Evolutionary conservation across 2,888 invertebrate species (phyloP), one percentile per base, ranked within the genome.

Genomic region (Colletes collaris): DNA sequence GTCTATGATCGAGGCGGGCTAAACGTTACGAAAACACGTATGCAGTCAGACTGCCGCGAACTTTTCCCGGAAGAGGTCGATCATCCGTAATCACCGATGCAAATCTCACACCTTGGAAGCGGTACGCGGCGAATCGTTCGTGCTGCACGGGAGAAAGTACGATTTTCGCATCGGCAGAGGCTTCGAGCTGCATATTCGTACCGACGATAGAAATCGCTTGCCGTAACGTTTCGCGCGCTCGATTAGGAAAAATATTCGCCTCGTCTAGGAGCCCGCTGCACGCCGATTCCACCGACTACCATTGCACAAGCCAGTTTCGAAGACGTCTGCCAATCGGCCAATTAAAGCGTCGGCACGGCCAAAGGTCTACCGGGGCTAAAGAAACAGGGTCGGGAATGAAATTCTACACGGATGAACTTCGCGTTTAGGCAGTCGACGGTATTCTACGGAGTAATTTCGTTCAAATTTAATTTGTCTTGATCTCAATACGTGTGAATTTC

Each of bases 61-160:
- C 76, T 81, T 85, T 85, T 86, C 87, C 88, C 88, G 88, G 88
- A 89, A 89, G 87, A 83, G 82, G 56, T 76, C 83, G 82, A 84
- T 83, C 85, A 85, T 85, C 84, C 82, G 82, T 85, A 89, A 88
- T 89, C 87, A 83, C 78, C 82, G 83, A 87, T 87, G 86, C 84
- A 84, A 89, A 89, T 89, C 87, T 86, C 80, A 80, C 85, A 86
- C 87, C 81, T 83, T 69, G 67, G 76, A 40, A 71, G 70, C 76
- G 66, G 77, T 63, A 72, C 73, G 55, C 67, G 76, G 69, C 44
- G 65, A 70, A 46, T 71, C 56, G 64, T 76, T 81, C 81, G 76
- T 65, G 79, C 66, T 16, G 8, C 55, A 11, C 49, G 27, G 59
- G 87, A 82, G 87, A 87, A 87, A 87, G 87, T 80, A 73, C 59